Evolutionary conservation across 1,140 invertebrate species (phyloP).

Genomic region (Diprion similis): DNA sequence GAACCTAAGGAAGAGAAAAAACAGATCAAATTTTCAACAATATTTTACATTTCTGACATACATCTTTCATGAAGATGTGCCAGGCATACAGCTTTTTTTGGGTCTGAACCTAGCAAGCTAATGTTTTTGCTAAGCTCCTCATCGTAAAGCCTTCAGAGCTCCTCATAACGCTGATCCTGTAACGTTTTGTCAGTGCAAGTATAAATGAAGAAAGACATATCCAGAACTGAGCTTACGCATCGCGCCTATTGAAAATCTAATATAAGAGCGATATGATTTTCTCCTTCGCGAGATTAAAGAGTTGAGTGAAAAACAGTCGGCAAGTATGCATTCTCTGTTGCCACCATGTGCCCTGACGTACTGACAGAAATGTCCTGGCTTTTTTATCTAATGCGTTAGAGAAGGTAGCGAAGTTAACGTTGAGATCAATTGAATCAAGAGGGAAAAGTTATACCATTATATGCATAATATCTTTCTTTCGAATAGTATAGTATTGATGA

Average conservation of each 20-base stretch:
- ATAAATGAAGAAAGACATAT: constrained; percentile 70
- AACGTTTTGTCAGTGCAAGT: constrained; percentile 67
- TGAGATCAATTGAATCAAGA: too few species aligned
- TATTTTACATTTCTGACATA: constrained; percentile 26
- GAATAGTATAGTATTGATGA: too few species aligned
- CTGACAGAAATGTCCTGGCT: too few species aligned
- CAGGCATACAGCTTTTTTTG: constrained; percentile 66
- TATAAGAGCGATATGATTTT: constrained; percentile 61
- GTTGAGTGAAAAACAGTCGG: too few species aligned
- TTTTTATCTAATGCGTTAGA: too few species aligned
- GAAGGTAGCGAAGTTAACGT: too few species aligned
- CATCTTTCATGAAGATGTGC: constrained; percentile 53
- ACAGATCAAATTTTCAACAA: constrained; percentile 13
- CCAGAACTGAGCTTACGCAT: constrained; percentile 65
- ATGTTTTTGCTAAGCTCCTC: constrained; percentile 63
- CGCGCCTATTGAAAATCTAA: constrained; percentile 76
- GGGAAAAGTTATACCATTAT: too few species aligned
- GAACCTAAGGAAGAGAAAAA: constrained; percentile 9
- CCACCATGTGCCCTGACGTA: too few species aligned
- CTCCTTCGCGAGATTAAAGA: too few species aligned
- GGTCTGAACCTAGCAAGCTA: constrained; percentile 66
- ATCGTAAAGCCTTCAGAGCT: constrained; percentile 66
- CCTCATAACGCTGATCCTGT: constrained; percentile 64
- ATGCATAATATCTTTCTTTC: too few species aligned
- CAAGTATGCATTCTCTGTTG: too few species aligned